phyloP scores from a whole-genome alignment of 2,113 vertebrate genomes.

The Centropus unirufus region DNA sequence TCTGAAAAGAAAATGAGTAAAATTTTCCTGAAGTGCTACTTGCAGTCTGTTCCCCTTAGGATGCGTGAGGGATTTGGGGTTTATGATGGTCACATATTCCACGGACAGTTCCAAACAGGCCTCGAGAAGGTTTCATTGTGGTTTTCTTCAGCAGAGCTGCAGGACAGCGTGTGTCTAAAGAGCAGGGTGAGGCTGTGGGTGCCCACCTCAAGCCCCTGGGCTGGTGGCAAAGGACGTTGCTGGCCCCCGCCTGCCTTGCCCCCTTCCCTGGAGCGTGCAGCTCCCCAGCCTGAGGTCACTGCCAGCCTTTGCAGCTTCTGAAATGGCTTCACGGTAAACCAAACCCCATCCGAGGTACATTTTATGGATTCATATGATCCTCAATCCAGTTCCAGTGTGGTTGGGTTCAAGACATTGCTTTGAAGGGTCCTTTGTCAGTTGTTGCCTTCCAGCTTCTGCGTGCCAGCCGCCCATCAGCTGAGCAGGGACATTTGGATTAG shows the following conservation, averaged over 20 bases:
- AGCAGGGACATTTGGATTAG: conserved; percentile 25
- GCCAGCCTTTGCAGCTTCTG: neutral
- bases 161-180: rapidly evolving
- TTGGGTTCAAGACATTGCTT: neutral
- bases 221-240: neutral
- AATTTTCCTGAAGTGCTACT: neutral
- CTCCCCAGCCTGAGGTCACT: neutral
- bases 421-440: neutral
- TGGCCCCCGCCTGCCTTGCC: neutral
- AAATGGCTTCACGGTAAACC: neutral
- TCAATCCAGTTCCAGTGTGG: neutral
- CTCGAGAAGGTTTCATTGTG: rapidly evolving
- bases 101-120: neutral
- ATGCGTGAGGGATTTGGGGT: neutral
- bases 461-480: conserved; percentile 8
- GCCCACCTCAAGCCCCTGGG: neutral
- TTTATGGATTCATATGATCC: neutral
- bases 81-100: neutral
- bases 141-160: neutral
- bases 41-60: neutral
- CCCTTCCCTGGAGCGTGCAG: neutral
- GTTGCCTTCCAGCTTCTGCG: neutral
- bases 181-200: neutral
- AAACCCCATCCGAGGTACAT: neutral
- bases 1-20: neutral